These are phyloP conservation scores for Thunnus thynnus DNA, from an alignment of 2,113 vertebrate species.

Conservation along the genomic window DNA sequence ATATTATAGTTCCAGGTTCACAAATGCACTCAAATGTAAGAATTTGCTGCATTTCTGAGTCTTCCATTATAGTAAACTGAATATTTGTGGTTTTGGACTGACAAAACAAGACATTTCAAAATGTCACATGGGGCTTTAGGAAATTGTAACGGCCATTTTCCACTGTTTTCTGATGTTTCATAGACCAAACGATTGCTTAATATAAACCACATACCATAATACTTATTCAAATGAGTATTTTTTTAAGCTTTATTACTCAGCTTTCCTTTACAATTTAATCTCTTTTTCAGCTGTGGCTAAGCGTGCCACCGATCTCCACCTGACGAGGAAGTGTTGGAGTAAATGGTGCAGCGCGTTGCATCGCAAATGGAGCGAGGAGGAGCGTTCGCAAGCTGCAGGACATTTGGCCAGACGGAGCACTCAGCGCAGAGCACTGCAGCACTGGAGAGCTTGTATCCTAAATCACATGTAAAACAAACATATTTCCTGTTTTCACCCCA, in stretches of 20 bases:
- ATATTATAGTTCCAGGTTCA: too few relatives aligned
- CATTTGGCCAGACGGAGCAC: constrained; percentile 72
- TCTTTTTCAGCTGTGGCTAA: constrained; percentile 60
- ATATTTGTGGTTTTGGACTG: too few relatives aligned
- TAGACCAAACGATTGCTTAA: too few relatives aligned
- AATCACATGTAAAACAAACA: background rate
- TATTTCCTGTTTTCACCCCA: background rate
- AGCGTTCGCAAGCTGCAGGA: constrained; percentile 57
- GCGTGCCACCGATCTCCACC: constrained; percentile 9
- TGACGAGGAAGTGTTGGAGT: constrained; percentile 77
- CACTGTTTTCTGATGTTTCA: too few relatives aligned
- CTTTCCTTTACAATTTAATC: background rate
- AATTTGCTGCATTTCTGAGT: too few relatives aligned
- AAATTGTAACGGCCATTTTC: too few relatives aligned
- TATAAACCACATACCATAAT: too few relatives aligned
- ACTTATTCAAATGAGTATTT: too few relatives aligned
- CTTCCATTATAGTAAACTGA: too few relatives aligned
- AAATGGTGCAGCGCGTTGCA: constrained; percentile 82
- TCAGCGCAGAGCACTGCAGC: constrained; percentile 76
- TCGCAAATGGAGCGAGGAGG: constrained; percentile 63
- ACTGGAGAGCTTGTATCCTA: constrained; percentile 93
- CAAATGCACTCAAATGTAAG: too few relatives aligned
- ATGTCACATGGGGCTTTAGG: too few relatives aligned
- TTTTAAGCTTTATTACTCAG: background rate
- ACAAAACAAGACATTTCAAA: too few relatives aligned